Evolutionary conservation across 2,888 invertebrate genomes (phyloP).

Genomic region (Orgyia antiqua): DNA sequence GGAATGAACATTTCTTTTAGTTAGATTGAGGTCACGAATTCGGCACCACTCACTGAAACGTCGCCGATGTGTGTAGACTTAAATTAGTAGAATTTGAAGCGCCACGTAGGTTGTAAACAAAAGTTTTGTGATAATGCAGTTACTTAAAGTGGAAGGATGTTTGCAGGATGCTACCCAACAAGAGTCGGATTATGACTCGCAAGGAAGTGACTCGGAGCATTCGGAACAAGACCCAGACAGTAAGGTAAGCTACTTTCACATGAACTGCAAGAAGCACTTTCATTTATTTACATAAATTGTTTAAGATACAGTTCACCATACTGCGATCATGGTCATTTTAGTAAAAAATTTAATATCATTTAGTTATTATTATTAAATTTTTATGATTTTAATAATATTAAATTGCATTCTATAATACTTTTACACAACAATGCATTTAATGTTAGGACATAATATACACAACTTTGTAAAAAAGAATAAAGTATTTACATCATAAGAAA

Average conservation of each 20-base stretch:
- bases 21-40: slow-evolving; percentile 68
- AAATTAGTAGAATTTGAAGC: slow-evolving; percentile 31
- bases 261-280: background rate
- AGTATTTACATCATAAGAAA: too few species aligned
- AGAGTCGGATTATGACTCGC: slow-evolving; percentile 72
- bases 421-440: too few species aligned
- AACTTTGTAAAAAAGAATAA: too few species aligned
- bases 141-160: slow-evolving; percentile 59
- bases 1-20: slow-evolving; percentile 73
- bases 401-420: too few species aligned
- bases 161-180: slow-evolving; percentile 65
- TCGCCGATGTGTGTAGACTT: slow-evolving; percentile 48
- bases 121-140: slow-evolving; percentile 47
- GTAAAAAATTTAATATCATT: too few species aligned
- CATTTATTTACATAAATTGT: too few species aligned
- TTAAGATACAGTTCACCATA: too few species aligned
- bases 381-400: too few species aligned
- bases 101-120: slow-evolving; percentile 47
- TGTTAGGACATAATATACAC: too few species aligned
- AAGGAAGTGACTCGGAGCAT: slow-evolving; percentile 71
- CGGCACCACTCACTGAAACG: slow-evolving; percentile 58
- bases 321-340: too few species aligned
- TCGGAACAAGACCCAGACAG: slow-evolving; percentile 85
- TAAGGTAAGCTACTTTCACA: slow-evolving; percentile 65
- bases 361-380: too few species aligned